Conservation (phyloP, 1,140 invertebrate species). For the Drosophila parvula region DNA sequence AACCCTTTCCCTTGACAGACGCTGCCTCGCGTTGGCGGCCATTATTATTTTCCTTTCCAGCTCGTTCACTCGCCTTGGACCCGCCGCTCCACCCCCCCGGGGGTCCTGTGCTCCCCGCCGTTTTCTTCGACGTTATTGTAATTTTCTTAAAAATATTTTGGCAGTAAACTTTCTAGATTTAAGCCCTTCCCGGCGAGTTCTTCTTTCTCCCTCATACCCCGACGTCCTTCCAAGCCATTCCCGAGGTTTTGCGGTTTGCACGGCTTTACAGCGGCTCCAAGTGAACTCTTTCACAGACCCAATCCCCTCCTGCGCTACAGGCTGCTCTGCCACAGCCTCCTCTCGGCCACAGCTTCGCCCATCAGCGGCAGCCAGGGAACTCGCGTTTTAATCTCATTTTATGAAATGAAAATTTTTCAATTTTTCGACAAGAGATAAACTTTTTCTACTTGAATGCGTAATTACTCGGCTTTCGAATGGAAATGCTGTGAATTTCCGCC, state of each 20-base stretch:
- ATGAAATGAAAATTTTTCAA: constrained; percentile 81
- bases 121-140: constrained; percentile 63
- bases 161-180: constrained; percentile 76
- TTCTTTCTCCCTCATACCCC: background rate
- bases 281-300: constrained; percentile 16
- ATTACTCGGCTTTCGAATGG: constrained; percentile 65
- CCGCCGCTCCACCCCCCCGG: background rate
- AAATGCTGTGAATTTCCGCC: constrained; percentile 62
- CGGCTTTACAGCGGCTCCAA: constrained; percentile 42
- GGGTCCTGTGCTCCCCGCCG: background rate
- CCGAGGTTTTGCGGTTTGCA: constrained; percentile 66
- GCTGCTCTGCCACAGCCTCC: background rate
- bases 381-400: constrained; percentile 81
- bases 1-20: constrained; percentile 17
- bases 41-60: constrained; percentile 72
- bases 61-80: constrained; percentile 31
- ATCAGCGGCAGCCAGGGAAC: constrained; percentile 4
- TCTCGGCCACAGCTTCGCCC: background rate
- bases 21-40: constrained; percentile 46
- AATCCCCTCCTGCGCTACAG: background rate
- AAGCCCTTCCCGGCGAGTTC: constrained; percentile 61
- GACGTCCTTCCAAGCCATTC: constrained; percentile 10
- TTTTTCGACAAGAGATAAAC: constrained; percentile 81
- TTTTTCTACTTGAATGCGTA: constrained; percentile 82
- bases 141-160: constrained; percentile 81